phyloP scores from a whole-genome alignment of 2,113 vertebrate species.

The Ifrita kowaldi region DNA sequence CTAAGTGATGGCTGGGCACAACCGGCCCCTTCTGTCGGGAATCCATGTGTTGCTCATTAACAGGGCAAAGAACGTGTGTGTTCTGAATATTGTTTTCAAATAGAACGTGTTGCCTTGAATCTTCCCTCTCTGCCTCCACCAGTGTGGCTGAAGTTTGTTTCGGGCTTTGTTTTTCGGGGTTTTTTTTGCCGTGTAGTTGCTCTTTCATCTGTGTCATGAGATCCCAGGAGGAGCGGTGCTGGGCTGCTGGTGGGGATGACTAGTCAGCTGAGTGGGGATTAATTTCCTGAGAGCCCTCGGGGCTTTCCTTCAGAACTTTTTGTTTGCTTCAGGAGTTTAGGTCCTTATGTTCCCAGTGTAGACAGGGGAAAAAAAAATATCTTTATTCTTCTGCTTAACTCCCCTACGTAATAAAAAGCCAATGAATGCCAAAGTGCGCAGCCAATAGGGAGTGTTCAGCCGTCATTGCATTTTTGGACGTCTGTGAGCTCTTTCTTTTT shows the following conservation, averaged over 20 bases:
- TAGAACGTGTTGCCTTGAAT: neutral
- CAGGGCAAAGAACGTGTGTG: neutral
- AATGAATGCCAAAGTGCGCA: neutral
- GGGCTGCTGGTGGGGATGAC: slow-evolving; percentile 42
- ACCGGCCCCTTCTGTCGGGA: neutral
- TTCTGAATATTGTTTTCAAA: neutral
- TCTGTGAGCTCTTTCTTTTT: neutral
- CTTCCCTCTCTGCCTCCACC: neutral
- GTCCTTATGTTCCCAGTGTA: neutral
- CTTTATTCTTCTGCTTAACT: neutral
- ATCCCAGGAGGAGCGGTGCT: slow-evolving; percentile 30
- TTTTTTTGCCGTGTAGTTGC: neutral
- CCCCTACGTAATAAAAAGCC: neutral
- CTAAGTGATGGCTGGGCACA: neutral
- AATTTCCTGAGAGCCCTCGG: slow-evolving; percentile 38
- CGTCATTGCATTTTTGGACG: neutral
- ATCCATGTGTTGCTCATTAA: neutral
- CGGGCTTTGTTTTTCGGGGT: neutral
- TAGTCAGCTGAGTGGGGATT: slow-evolving; percentile 69
- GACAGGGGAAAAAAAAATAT: neutral
- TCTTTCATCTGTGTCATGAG: slow-evolving; percentile 59
- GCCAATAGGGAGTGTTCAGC: neutral
- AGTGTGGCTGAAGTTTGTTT: neutral
- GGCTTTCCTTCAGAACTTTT: neutral
- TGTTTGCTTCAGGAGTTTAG: neutral